Evolutionary conservation across 2,113 vertebrate species (phyloP), one percentile per base, ranked within the genome.

Genomic region (Etheostoma cragini): DNA sequence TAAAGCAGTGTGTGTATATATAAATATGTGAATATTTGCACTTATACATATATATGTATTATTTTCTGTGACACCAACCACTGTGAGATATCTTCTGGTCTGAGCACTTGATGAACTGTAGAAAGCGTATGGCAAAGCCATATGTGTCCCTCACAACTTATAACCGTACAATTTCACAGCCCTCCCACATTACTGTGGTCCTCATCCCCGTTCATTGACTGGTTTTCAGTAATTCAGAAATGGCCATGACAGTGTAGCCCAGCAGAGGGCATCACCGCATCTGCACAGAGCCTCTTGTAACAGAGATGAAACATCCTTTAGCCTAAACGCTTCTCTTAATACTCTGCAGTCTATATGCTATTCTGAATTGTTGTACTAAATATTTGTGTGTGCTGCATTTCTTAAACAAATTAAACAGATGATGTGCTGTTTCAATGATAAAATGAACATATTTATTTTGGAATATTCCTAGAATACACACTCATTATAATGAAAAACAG

Each of bases 211-310:
- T 42, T 52, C 30, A 42, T 5, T n/a, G 21, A 45, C 1, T 5
- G 1, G 24, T 68, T 65, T 65, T 69, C 30, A 58, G 21, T 57
- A 24, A 49, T 61, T 50, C 33, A 49, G n/a, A 64, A 58, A 73
- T 45, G 3, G 49, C 62, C 22, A 24, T 35, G 47, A 15, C n/a
- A 1, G 8, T 65, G 33, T 56, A 7, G 26, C 15, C 87, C 91
- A 89, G 76, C 76, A 87, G 91, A 78, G 83, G 89, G 85, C 83
- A 57, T 70, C 64, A 30, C 33, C 68, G 58, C 67, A 64, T 65
- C 52, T 65, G 33, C 26, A 66, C 49, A 49, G 11, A 67, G 72
- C 45, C 22, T 33, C 26, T 10, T 22, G 21, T 6, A 79, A 35
- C 30, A 49, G 56, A 69, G 15, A 77, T 0, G 12, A n/a, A n/a